A percentile compares a stretch with the other conserved stretches of the same genome.
Conservation (phyloP, 2,888 invertebrate genomes). For the Yponomeuta plumbellus region DNA sequence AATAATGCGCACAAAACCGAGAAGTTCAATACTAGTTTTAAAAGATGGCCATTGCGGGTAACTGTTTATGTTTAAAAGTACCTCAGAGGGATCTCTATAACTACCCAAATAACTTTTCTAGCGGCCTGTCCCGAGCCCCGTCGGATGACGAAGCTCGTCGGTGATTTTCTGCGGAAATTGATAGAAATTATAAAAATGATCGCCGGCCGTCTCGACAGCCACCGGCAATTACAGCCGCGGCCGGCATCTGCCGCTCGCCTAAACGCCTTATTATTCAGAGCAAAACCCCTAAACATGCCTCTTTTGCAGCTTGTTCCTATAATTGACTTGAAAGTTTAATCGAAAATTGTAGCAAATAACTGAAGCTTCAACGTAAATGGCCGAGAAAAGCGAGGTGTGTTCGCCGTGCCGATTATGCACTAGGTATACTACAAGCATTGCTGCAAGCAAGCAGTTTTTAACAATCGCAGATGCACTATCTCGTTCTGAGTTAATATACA, state of each 20-base stretch:
- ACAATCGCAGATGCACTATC: too few relatives aligned
- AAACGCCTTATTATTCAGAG: not conserved
- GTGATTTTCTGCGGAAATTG: conserved; percentile 38
- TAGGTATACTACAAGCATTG: too few relatives aligned
- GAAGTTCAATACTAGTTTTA: too few relatives aligned
- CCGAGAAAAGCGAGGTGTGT: too few relatives aligned
- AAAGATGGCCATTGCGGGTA: too few relatives aligned
- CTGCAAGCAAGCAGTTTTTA: too few relatives aligned
- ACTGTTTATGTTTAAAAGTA: not conserved
- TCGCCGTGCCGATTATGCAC: too few relatives aligned
- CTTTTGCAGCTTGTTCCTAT: not conserved
- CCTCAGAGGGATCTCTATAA: not conserved
- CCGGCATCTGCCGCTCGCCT: not conserved
- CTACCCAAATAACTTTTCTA: not conserved
- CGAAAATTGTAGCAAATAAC: not conserved
- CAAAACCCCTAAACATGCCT: not conserved
- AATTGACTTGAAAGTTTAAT: not conserved
- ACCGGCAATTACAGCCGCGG: not conserved
- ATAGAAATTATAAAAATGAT: conserved; percentile 43
- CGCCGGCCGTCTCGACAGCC: not conserved
- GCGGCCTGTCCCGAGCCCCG: conserved; percentile 10
- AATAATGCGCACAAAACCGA: too few relatives aligned
- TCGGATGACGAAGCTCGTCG: conserved; percentile 24
- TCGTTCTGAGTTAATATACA: too few relatives aligned
- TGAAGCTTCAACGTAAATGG: too few relatives aligned